Base-by-base conservation (phyloP, 1,140 invertebrate species). In the Prorops nasuta region DNA sequence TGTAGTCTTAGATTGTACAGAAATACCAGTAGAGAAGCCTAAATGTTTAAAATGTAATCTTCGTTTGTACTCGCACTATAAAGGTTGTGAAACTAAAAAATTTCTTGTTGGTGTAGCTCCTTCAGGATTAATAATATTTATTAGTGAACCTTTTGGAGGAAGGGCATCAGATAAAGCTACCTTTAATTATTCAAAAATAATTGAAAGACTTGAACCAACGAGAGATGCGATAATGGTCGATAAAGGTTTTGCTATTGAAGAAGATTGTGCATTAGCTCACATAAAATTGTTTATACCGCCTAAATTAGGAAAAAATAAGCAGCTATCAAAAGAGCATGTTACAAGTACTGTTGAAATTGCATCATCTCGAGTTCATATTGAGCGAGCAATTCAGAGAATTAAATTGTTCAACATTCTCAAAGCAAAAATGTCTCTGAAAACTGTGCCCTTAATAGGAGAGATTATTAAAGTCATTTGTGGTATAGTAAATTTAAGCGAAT, bases 141-240 rank as follows among this genome's bases (percentile, higher is more conserved):
- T 45, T 0, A 49, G 46, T 18, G 18, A 49, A 45, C 19, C 16
- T 1, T 48, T 34, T 35, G 51, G 51, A 1, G 45, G 45, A 2
- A 36, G 45, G 35, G 40, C 54, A n/a, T 66, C 62, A 21, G 69
- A 74, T 46, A 65, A 60, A 47, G 49, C 37, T 9, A 60, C 72
- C 15, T 51, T 56, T 3, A 28, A 47, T n/a, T 14, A 47, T 3
- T 43, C 15, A 22, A 21, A 32, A 1, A 10, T 53, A 12, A 32
- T 34, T 3, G 15, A 58, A 15, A 24, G 19, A 22, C 41, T 55
- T n/a, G 37, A 43, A 2, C 40, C 45, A 40, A n/a, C n/a, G n/a
- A 35, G 31, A n/a, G 32, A 16, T 18, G 50, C 38, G 3, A 48
- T 60, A 7, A 60, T 63, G 57, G 57, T 60, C 1, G 57, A 60